Evolutionary conservation across 1,140 invertebrate genomes (phyloP).

Genomic region (Tigriopus japonicus): DNA sequence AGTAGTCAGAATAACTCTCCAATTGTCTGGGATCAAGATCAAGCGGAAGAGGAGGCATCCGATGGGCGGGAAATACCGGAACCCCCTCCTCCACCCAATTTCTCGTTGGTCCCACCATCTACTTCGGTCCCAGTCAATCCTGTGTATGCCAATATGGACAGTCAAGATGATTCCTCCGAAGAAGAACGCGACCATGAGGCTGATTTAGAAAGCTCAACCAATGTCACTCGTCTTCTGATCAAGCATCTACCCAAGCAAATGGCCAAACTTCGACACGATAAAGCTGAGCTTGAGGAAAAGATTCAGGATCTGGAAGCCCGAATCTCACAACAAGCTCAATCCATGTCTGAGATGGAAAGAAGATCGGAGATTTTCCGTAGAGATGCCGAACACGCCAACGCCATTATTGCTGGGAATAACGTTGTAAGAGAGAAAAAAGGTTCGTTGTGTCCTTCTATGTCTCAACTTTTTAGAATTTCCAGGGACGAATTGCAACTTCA

Average conservation of each 20-base stretch:
- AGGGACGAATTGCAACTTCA: background rate
- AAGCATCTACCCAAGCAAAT: slow-evolving; percentile 9
- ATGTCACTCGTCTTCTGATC: background rate
- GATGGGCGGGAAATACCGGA: background rate
- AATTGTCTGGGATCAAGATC: too few relatives aligned
- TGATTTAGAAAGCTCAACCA: background rate
- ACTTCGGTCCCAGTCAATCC: background rate
- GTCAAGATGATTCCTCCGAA: background rate
- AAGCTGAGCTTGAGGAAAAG: slow-evolving; percentile 7
- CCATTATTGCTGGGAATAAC: background rate
- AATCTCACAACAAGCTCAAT: background rate
- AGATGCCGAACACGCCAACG: background rate
- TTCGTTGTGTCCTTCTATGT: background rate
- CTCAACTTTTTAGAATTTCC: background rate
- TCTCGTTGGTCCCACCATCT: background rate
- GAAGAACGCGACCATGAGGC: background rate
- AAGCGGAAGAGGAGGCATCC: background rate
- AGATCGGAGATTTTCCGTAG: background rate
- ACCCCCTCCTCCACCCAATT: background rate
- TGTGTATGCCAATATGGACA: background rate
- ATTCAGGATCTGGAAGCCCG: background rate
- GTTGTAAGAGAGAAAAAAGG: background rate
- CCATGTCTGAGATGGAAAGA: background rate
- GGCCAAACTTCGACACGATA: slow-evolving; percentile 2
- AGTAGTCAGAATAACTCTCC: too few relatives aligned